phyloP scores from a whole-genome alignment of 2,888 invertebrate genomes.

The Emmelina monodactyla region DNA sequence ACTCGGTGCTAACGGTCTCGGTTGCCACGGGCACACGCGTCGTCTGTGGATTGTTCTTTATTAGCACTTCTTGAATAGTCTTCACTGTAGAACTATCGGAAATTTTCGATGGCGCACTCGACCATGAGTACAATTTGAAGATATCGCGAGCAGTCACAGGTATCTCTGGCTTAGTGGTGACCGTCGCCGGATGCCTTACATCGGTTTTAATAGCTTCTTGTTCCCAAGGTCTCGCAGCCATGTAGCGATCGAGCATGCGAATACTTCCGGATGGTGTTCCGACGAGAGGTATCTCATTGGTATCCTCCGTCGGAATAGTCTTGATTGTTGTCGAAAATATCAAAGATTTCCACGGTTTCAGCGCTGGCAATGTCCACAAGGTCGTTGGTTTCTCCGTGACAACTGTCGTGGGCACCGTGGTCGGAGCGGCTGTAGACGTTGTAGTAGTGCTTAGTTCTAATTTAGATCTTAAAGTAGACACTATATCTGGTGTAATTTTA shows the following conservation, averaged over 20 bases:
- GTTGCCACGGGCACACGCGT: slow-evolving; percentile 36
- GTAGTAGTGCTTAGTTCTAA: slow-evolving; percentile 28
- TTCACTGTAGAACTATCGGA: slow-evolving; percentile 27
- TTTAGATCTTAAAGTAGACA: slow-evolving; percentile 29
- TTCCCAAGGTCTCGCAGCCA: slow-evolving; percentile 46
- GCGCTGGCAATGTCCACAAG: slow-evolving; percentile 62
- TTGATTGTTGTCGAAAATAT: slow-evolving; percentile 34
- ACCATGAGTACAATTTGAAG: slow-evolving; percentile 38
- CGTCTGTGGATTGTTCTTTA: slow-evolving; percentile 46
- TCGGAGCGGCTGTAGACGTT: slow-evolving; percentile 21
- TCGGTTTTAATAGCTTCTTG: too few relatives aligned
- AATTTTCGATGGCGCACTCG: slow-evolving; percentile 30
- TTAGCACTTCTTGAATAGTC: too few relatives aligned
- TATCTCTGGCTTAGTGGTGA: slow-evolving; percentile 35
- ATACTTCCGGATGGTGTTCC: slow-evolving; percentile 39
- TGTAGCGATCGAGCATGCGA: slow-evolving; percentile 34
- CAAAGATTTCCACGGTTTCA: slow-evolving; percentile 48
- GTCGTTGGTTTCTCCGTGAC: slow-evolving; percentile 36
- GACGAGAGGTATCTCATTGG: slow-evolving; percentile 29
- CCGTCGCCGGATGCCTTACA: slow-evolving; percentile 43
- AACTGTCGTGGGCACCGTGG: slow-evolving; percentile 24
- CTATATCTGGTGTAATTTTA: slow-evolving; percentile 32
- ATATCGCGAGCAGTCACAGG: slow-evolving; percentile 36
- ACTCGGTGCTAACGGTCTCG: slow-evolving; percentile 30
- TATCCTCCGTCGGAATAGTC: slow-evolving; percentile 37